A percentile compares a stretch with the other conserved stretches of the same genome.
Evolutionary conservation across 2,113 vertebrate species (phyloP).

Genomic region (Machaerirhynchus nigripectus): DNA sequence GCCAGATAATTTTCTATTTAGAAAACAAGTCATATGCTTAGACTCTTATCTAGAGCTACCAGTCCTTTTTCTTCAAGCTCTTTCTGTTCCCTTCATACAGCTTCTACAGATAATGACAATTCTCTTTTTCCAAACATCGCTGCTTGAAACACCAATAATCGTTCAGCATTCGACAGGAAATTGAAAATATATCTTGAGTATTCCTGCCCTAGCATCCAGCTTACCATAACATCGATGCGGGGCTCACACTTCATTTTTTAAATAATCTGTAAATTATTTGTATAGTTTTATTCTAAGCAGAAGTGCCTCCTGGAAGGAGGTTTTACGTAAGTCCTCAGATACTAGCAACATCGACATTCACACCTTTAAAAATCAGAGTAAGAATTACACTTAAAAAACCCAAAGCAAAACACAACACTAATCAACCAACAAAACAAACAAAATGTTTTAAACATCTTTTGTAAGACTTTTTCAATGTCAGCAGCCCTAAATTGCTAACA

Average conservation of each 20-base stretch:
- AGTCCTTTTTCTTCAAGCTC: neutral
- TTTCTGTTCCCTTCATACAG: neutral
- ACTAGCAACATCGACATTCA: neutral
- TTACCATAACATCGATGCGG: rapidly evolving
- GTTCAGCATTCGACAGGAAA: neutral
- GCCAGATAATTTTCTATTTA: neutral
- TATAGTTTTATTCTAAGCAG: neutral
- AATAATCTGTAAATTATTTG: neutral
- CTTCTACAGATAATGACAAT: neutral
- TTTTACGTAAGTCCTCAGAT: neutral
- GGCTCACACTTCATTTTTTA: neutral
- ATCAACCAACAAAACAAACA: neutral
- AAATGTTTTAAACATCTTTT: neutral
- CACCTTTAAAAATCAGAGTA: neutral
- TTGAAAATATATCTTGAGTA: neutral
- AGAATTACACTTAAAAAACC: neutral
- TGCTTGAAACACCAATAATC: neutral
- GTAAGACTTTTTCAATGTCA: neutral
- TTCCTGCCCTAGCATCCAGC: neutral
- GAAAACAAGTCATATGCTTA: neutral
- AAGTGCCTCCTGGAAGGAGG: neutral
- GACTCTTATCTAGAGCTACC: neutral
- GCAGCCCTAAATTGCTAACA: neutral
- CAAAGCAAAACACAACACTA: neutral
- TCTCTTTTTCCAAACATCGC: neutral